Evolutionary conservation across 2,797 vertebrate genomes (phyloP).

Genomic region (Dryobates pubescens): DNA sequence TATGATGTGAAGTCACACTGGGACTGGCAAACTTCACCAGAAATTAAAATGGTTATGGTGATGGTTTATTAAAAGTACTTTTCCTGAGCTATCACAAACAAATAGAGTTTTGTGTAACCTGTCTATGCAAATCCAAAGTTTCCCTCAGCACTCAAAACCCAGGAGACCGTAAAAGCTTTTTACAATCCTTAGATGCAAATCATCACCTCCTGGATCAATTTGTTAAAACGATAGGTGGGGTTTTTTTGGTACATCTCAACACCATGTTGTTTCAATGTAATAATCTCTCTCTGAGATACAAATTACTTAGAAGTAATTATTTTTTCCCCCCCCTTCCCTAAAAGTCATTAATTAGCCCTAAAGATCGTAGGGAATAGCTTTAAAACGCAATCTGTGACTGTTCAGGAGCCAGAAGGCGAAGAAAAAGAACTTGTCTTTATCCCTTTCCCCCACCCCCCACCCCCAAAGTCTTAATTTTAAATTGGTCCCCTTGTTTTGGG

Average conservation of each 20-base stretch:
- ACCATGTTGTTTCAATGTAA: neutral
- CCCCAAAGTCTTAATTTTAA: constrained; percentile 35
- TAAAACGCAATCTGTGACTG: constrained; percentile 8
- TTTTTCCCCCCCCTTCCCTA: too few relatives aligned
- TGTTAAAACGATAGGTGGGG: neutral
- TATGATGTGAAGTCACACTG: neutral
- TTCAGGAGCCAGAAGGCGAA: constrained; percentile 6
- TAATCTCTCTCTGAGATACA: neutral
- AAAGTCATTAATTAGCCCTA: neutral
- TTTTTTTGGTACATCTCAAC: neutral
- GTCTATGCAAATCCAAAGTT: neutral
- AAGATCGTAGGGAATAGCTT: neutral
- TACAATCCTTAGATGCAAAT: neutral
- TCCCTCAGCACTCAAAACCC: neutral
- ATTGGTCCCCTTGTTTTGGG: constrained; percentile 7
- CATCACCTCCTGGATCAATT: neutral
- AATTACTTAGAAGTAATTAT: neutral
- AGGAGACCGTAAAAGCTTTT: neutral
- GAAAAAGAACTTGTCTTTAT: constrained; percentile 22
- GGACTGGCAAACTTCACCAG: neutral
- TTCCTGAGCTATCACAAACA: too few relatives aligned
- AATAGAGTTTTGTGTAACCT: neutral
- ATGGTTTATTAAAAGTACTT: neutral
- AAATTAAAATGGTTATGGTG: neutral
- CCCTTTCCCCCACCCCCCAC: neutral